phyloP scores from a whole-genome alignment of 2,113 vertebrate species.

The Leucopsar rothschildi region DNA sequence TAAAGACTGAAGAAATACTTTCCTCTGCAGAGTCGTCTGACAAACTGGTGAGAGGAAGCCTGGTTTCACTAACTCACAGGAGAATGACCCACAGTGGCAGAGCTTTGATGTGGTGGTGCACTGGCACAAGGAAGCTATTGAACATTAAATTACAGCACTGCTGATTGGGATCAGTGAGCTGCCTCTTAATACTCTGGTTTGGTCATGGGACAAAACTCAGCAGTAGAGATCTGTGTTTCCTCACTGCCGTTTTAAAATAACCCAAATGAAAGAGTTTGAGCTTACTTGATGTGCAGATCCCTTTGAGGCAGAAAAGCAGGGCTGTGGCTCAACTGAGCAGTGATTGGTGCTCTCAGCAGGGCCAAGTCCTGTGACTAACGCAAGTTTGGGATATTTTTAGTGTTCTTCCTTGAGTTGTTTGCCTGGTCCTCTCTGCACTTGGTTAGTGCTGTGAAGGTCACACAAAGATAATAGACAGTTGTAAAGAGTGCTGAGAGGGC shows the following conservation, averaged over 20 bases:
- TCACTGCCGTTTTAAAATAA: neutral
- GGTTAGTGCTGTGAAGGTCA: constrained; percentile 27
- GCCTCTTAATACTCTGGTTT: neutral
- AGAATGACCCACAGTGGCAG: neutral
- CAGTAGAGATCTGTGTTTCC: neutral
- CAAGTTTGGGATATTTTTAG: constrained; percentile 30
- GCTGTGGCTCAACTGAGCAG: neutral
- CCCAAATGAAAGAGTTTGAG: neutral
- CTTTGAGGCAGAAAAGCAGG: neutral
- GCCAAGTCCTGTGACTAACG: neutral
- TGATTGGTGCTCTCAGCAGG: neutral
- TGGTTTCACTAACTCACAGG: neutral
- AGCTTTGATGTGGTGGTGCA: neutral
- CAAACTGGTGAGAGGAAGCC: constrained; percentile 15
- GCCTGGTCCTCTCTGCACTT: neutral
- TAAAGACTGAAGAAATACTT: neutral
- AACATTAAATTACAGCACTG: neutral
- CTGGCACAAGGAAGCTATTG: neutral
- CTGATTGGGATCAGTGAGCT: neutral
- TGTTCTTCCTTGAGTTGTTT: constrained; percentile 37
- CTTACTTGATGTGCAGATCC: neutral
- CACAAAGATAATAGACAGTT: neutral
- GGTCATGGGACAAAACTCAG: constrained; percentile 18
- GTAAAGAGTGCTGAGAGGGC: constrained; percentile 17
- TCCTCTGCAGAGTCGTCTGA: neutral